These are phyloP conservation scores for Nymphicus hollandicus DNA, from an alignment of 2,113 vertebrate genomes.

Conservation along the genomic window DNA sequence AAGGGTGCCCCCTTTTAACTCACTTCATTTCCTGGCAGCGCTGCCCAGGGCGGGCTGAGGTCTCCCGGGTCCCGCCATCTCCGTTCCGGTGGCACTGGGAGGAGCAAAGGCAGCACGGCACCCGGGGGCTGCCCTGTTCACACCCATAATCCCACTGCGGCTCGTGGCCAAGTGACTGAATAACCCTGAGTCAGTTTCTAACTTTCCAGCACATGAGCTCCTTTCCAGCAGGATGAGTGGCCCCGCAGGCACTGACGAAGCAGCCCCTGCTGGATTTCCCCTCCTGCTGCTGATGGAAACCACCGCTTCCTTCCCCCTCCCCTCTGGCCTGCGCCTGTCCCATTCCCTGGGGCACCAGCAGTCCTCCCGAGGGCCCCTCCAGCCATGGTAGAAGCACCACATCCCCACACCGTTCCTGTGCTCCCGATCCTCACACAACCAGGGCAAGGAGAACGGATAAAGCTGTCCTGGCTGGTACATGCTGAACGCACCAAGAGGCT, in stretches of 20 bases:
- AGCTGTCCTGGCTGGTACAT: fast-evolving
- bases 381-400: neutral
- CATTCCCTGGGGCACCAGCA: neutral
- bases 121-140: fast-evolving
- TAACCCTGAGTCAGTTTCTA: neutral
- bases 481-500: neutral
- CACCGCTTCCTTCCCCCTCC: neutral
- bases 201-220: neutral
- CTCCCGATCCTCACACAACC: fast-evolving
- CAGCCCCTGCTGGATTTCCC: constrained; percentile 23
- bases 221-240: neutral
- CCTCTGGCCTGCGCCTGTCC: fast-evolving
- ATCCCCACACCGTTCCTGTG: neutral
- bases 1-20: neutral
- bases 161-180: neutral
- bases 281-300: neutral
- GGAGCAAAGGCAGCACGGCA: neutral
- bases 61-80: neutral
- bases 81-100: neutral
- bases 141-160: fast-evolving
- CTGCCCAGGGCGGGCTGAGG: neutral
- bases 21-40: neutral
- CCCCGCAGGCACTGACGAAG: neutral
- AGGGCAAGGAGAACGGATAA: neutral
- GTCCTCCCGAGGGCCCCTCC: neutral